phyloP scores from a whole-genome alignment of 2,888 invertebrate species.

The Eretmocerus hayati region DNA sequence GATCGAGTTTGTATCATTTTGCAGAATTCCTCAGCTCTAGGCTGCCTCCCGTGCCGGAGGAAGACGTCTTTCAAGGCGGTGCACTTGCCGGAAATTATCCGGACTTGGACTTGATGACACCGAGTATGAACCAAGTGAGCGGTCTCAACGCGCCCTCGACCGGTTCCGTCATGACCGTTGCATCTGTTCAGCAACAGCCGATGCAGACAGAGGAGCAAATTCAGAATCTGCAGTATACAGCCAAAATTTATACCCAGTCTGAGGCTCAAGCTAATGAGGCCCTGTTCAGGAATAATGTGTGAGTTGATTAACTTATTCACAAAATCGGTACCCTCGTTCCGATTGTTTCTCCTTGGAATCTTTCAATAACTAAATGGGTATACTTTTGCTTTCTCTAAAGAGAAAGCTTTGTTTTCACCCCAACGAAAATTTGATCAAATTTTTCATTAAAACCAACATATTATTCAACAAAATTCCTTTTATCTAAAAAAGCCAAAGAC shows the following conservation, averaged over 20 bases:
- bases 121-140: conserved; percentile 37
- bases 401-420: too few relatives aligned
- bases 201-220: conserved; percentile 30
- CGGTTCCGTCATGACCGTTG: conserved; percentile 1
- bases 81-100: conserved; percentile 36
- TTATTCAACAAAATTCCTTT: too few relatives aligned
- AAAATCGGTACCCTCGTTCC: too few relatives aligned
- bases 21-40: conserved; percentile 54
- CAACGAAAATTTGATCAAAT: too few relatives aligned
- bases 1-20: conserved; percentile 16
- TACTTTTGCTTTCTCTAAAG: too few relatives aligned
- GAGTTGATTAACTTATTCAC: too few relatives aligned
- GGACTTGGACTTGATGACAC: conserved; percentile 40
- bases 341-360: too few relatives aligned
- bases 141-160: not conserved
- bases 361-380: too few relatives aligned
- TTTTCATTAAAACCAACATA: too few relatives aligned
- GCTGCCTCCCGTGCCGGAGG: conserved; percentile 58
- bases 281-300: conserved; percentile 39
- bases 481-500: too few relatives aligned
- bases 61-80: conserved; percentile 43
- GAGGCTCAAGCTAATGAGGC: conserved; percentile 27
- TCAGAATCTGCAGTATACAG: conserved; percentile 43
- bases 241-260: conserved; percentile 41
- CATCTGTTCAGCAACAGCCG: not conserved